Conservation (phyloP, 2,888 invertebrate species). For the Tiphia femorata region DNA sequence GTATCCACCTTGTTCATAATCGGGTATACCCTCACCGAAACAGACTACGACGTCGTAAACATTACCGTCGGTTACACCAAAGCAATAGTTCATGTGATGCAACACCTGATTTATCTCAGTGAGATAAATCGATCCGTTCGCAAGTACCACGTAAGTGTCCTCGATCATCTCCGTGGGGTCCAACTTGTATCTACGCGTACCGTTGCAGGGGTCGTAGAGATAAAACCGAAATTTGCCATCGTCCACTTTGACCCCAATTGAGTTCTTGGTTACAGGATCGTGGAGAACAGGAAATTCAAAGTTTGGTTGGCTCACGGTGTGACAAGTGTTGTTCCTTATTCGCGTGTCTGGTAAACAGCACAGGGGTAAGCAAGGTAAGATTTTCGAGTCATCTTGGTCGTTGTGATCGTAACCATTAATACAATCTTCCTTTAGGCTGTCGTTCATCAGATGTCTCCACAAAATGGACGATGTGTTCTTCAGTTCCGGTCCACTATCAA, state of each 20-base stretch:
- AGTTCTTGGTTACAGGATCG: conserved; percentile 20
- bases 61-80: conserved; percentile 18
- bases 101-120: not conserved
- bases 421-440: too few relatives aligned
- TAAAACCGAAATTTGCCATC: conserved; percentile 26
- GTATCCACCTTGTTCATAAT: too few relatives aligned
- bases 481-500: too few relatives aligned
- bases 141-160: conserved; percentile 37
- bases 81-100: conserved; percentile 38
- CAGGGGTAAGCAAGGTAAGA: conserved; percentile 30
- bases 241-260: not conserved
- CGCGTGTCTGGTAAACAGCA: conserved; percentile 42
- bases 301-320: not conserved
- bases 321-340: not conserved
- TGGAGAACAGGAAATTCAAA: conserved; percentile 40
- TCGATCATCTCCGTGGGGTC: conserved; percentile 22
- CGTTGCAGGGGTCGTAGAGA: conserved; percentile 38
- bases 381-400: too few relatives aligned
- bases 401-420: too few relatives aligned
- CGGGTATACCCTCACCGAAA: conserved; percentile 5
- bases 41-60: conserved; percentile 41
- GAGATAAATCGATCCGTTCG: conserved; percentile 47
- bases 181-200: conserved; percentile 26
- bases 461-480: too few relatives aligned
- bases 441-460: too few relatives aligned